Percentiles rank a stretch among this genome's conserved stretches.
phyloP scores from a whole-genome alignment of 2,797 vertebrate species.

The Astyanax mexicanus region DNA sequence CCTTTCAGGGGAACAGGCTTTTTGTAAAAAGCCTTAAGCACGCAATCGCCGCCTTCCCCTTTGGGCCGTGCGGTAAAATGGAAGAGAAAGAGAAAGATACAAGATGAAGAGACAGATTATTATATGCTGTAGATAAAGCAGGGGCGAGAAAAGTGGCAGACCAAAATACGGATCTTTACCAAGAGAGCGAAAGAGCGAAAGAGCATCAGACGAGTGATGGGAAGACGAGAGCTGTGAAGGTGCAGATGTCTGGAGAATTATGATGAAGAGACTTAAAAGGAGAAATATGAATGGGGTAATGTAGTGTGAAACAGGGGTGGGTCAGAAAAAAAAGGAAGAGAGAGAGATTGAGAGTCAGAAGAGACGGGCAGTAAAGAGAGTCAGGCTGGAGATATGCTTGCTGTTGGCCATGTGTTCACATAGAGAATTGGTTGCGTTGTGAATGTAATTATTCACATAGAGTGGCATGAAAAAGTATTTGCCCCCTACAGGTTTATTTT shows the following conservation, averaged over 20 bases:
- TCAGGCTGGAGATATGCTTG: too few species aligned
- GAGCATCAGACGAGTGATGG: not conserved
- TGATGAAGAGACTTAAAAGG: constrained; percentile 27
- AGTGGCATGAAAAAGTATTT: too few species aligned
- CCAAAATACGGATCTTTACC: not conserved
- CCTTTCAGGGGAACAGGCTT: constrained; percentile 43
- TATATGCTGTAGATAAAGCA: constrained; percentile 18
- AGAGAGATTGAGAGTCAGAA: too few species aligned
- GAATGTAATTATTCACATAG: too few species aligned
- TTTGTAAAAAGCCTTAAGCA: constrained; percentile 37
- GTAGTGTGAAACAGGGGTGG: too few species aligned
- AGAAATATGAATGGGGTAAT: not conserved
- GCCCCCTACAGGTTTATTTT: too few species aligned
- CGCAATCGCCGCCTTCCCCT: constrained; percentile 27
- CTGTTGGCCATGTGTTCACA: too few species aligned
- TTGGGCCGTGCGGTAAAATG: constrained; percentile 8
- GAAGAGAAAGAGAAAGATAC: constrained; percentile 40
- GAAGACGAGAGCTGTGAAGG: not conserved
- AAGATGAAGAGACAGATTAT: constrained; percentile 8
- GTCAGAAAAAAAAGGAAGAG: too few species aligned
- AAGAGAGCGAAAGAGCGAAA: constrained; percentile 17
- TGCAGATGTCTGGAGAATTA: not conserved
- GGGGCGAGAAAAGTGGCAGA: constrained; percentile 14
- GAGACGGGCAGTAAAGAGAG: too few species aligned
- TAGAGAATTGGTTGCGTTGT: too few species aligned